Conservation (phyloP, 2,113 vertebrate genomes). For the Hemiscyllium ocellatum region DNA sequence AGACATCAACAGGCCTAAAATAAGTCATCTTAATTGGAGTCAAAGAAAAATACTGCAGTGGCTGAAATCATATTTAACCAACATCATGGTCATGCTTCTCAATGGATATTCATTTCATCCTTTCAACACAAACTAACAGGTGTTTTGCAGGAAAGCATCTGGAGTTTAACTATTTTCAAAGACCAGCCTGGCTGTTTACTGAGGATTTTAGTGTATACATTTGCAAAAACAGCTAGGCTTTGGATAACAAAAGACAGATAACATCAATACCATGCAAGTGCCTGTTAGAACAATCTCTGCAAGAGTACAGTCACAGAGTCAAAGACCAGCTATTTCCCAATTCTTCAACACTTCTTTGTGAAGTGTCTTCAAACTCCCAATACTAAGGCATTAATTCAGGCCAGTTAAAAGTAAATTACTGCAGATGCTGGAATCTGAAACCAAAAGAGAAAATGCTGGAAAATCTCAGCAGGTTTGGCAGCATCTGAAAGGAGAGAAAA, state of each 20-base stretch:
- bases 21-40: not conserved
- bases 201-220: not conserved
- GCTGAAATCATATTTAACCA: not conserved
- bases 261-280: not conserved
- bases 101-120: not conserved
- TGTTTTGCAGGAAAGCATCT: not conserved
- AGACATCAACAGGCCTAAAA: not conserved
- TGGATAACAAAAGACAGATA: not conserved
- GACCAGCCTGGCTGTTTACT: not conserved
- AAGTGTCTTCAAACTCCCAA: not conserved
- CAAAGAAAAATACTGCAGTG: not conserved
- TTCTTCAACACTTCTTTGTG: not conserved
- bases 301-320: no score
- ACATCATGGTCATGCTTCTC: not conserved
- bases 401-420: no score
- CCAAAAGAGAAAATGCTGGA: no score
- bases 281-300: not conserved
- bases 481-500: no score
- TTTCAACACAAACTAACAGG: not conserved
- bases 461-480: no score
- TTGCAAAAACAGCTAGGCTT: not conserved
- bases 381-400: not conserved
- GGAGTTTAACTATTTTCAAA: not conserved
- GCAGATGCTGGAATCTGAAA: no score
- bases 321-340: not conserved